phyloP scores from a whole-genome alignment of 1,140 invertebrate genomes.

The Sipha flava region DNA sequence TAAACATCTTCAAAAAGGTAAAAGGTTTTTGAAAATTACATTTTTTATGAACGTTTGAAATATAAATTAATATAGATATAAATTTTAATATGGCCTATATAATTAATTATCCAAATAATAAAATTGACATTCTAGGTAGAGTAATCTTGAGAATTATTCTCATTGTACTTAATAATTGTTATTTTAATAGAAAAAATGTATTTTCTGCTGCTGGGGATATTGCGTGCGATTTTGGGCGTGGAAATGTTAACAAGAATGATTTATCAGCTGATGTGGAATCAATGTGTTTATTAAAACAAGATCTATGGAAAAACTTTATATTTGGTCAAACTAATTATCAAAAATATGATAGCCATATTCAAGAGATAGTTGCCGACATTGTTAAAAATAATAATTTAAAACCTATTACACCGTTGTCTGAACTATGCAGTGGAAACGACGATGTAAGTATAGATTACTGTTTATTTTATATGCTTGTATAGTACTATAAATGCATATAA shows the following conservation, averaged over 20 bases:
- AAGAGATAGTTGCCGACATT: not conserved
- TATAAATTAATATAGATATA: too few species aligned
- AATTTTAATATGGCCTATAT: too few species aligned
- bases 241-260: not conserved
- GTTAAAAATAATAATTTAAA: not conserved
- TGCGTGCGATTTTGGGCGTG: not conserved
- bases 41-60: too few species aligned
- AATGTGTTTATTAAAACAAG: not conserved
- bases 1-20: too few species aligned
- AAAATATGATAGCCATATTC: not conserved
- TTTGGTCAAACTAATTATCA: slow-evolving; percentile 5
- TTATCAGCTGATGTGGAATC: not conserved
- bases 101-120: too few species aligned
- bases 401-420: not conserved
- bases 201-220: not conserved
- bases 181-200: not conserved
- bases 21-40: too few species aligned
- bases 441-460: not conserved
- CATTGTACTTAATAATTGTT: not conserved
- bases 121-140: too few species aligned
- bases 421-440: not conserved
- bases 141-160: too few species aligned
- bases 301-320: not conserved
- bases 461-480: too few species aligned
- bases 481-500: too few species aligned